phyloP scores from a whole-genome alignment of 2,113 vertebrate species.

The Pachypanchax playfairii region DNA sequence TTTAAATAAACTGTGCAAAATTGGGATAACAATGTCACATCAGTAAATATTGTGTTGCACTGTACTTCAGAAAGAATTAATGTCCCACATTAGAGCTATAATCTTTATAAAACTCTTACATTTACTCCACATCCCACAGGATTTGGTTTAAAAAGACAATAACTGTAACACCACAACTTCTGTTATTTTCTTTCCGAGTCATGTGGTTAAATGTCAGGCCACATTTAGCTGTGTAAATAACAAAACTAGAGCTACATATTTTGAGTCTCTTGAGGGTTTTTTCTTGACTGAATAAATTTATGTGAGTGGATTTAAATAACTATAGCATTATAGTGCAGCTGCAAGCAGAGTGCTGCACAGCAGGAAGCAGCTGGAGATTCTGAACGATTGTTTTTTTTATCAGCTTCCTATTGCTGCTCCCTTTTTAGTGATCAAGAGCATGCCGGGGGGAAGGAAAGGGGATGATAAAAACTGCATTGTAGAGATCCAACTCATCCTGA shows the following conservation, averaged over 20 bases:
- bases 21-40: slow-evolving; percentile 6
- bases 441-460: no score
- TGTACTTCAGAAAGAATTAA: slow-evolving; percentile 17
- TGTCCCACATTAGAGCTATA: background rate
- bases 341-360: background rate
- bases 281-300: no score
- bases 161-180: slow-evolving; percentile 10
- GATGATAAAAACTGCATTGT: no score
- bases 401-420: background rate
- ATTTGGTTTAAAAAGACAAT: slow-evolving; percentile 10
- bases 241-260: background rate
- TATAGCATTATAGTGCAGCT: background rate
- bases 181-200: background rate
- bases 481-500: background rate
- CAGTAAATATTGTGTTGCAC: background rate
- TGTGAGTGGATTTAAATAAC: slow-evolving; percentile 2
- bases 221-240: slow-evolving; percentile 4
- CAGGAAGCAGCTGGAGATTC: background rate
- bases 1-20: background rate
- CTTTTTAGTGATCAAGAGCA: background rate
- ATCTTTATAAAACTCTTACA: slow-evolving; percentile 7
- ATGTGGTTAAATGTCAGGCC: slow-evolving; percentile 6
- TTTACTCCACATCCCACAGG: slow-evolving; percentile 2
- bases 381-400: no score
- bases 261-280: background rate